Evolutionary conservation across 2,797 vertebrate genomes (phyloP), one percentile per base, ranked within the genome.

Genomic region (Bradypodion ventrale): DNA sequence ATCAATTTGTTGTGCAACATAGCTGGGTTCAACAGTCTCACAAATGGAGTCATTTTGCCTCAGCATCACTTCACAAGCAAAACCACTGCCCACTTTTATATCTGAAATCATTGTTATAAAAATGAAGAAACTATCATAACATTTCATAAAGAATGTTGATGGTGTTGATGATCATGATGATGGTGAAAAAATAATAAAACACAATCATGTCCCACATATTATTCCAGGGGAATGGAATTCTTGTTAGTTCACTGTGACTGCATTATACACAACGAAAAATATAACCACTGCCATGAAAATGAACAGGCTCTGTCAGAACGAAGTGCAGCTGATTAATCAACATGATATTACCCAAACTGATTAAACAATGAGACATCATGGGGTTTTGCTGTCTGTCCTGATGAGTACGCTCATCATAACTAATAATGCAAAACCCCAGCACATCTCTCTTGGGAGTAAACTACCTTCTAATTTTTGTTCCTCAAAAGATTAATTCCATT

Each of bases 401-500:
- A 94, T 86, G 92, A 94, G 93, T 70, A 76, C 40, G 42, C 92
- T 95, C 95, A 94, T 96, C 95, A 93, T 85, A 94, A 92, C 93
- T 95, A 93, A 93, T 93, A 94, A 94, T 88, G 92, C 85, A 85
- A 94, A 95, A 93, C 90, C 94, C 91, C 93, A 95, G 92, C 89
- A 88, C 63, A 37, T 94, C 95, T 96, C 96, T 92, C 95, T 90
- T 69, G 91, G 95, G 95, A 94, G 93, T 93, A 95, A 95, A 95
- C 95, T 94, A 94, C 96, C 93, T 96, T 97, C 96, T 97, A 96
- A 97, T 96, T 96, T 95, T 95, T 96, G 94, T 93, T 94, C 93
- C 95, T 97, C 96, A 95, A 94, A 97, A 97, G 97, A 98, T 97
- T 97, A 97, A 98, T 98, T 97, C 97, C 97, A 97, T 97, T 98